Evolutionary conservation across 2,113 vertebrate species (phyloP), one percentile per base, ranked within the genome.

Genomic region (Panthera leo): DNA sequence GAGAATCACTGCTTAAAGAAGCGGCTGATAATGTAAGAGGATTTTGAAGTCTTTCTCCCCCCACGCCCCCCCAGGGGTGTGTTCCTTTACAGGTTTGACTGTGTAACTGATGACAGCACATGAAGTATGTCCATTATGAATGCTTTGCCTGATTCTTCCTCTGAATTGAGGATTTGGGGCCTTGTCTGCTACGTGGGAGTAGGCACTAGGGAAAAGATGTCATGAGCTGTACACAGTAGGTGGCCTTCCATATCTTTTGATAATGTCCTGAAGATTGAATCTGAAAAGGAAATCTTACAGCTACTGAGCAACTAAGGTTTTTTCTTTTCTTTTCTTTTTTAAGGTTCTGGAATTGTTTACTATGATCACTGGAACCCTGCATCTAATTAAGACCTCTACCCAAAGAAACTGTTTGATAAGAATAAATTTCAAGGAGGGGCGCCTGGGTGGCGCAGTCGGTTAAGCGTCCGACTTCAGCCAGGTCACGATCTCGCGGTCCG

Each of bases 221-320:
- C 86, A 63, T 10, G 48, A 84, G 75, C 1, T 85, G 8, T 0
- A 12, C 9, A n/a, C 95, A 85, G 73, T 3, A 97, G 98, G 89
- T 97, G 95, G 93, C 88, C 95, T 90, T 55, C 73, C 51, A 0
- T 3, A 76, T 39, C 34, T 83, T 95, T 83, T 75, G 29, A 42
- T 93, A 53, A 71, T 10, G 79, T 63, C 16, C 39, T 21, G 18
- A 68, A n/a, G 21, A 21, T 75, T 80, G 85, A 95, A 45, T 7
- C 67, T 51, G 78, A 55, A 71, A 76, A 7, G 11, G n/a, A 53
- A 68, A 45, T 51, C 58, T 86, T 75, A 53, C 0, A 87, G 13
- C 89, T 85, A 48, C 39, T 31, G 58, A 68, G 23, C 29, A 82
- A 85, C 29, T 53, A 18, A 73, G 65, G 23, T n/a, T 63, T 61